A percentile compares a stretch with the other conserved stretches of the same genome.
Evolutionary conservation across 1,140 invertebrate species (phyloP).

Genomic region (Penaeus indicus): DNA sequence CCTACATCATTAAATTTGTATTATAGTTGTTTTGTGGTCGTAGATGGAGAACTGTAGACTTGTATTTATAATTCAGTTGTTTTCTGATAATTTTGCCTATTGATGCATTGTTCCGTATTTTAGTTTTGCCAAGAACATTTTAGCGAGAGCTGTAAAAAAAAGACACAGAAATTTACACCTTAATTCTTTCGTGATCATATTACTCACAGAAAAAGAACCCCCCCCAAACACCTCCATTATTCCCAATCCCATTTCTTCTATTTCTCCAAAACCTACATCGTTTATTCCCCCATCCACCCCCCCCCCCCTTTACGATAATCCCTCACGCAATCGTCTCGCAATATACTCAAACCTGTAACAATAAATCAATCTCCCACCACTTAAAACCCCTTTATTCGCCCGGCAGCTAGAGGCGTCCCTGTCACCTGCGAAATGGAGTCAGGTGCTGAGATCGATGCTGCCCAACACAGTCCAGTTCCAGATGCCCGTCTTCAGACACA

Average conservation of each 20-base stretch:
- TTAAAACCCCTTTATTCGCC: background rate
- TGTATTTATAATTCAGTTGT: too few species aligned
- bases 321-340: background rate
- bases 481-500: conserved; percentile 63
- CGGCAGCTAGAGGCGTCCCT: conserved; percentile 46
- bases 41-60: too few species aligned
- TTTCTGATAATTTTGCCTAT: too few species aligned
- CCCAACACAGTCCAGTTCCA: conserved; percentile 56
- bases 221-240: too few species aligned
- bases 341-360: background rate
- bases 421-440: conserved; percentile 52
- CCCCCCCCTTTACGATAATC: background rate
- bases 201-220: too few species aligned
- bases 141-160: too few species aligned
- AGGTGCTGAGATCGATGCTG: conserved; percentile 50
- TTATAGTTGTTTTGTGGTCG: too few species aligned
- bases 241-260: background rate
- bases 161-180: too few species aligned
- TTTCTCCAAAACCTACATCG: background rate
- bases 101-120: too few species aligned
- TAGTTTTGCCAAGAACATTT: too few species aligned
- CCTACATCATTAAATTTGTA: too few species aligned
- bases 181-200: too few species aligned
- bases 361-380: background rate
- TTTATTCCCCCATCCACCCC: background rate